phyloP scores from a whole-genome alignment of 2,113 vertebrate species.

The Phalacrocorax aristotelis region DNA sequence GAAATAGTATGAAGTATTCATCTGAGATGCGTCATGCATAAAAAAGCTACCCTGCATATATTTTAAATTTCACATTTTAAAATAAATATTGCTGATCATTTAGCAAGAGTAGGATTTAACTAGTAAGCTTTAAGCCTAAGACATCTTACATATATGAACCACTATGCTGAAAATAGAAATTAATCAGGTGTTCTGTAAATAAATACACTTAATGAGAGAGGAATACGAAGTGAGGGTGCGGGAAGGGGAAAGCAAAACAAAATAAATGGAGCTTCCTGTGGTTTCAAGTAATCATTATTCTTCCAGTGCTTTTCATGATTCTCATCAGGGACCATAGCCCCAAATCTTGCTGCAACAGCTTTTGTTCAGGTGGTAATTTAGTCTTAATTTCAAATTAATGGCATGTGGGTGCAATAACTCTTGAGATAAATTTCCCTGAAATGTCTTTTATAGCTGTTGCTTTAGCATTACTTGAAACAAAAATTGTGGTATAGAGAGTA shows the following conservation, averaged over 20 bases:
- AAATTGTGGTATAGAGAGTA: background rate
- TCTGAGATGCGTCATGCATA: background rate
- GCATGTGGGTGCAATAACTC: background rate
- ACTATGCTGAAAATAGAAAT: background rate
- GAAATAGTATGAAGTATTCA: background rate
- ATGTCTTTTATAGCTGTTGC: background rate
- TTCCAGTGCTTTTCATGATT: background rate
- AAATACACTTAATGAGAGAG: background rate
- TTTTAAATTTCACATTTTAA: background rate
- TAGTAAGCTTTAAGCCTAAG: background rate
- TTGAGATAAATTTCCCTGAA: background rate
- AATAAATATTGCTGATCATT: background rate
- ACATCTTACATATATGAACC: background rate
- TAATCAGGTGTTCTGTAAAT: background rate
- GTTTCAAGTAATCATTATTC: conserved; percentile 8
- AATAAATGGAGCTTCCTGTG: background rate
- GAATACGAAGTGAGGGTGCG: background rate
- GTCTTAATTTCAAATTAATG: conserved; percentile 1
- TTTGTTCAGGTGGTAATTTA: background rate
- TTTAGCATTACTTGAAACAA: background rate
- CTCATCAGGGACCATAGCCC: background rate
- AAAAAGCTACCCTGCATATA: background rate
- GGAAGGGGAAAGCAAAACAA: background rate
- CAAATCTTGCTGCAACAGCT: background rate
- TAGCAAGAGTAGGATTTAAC: background rate